Evolutionary conservation across 1,140 invertebrate genomes (phyloP), one percentile per base, ranked within the genome.

Genomic region (Sminthurinus signatus): DNA sequence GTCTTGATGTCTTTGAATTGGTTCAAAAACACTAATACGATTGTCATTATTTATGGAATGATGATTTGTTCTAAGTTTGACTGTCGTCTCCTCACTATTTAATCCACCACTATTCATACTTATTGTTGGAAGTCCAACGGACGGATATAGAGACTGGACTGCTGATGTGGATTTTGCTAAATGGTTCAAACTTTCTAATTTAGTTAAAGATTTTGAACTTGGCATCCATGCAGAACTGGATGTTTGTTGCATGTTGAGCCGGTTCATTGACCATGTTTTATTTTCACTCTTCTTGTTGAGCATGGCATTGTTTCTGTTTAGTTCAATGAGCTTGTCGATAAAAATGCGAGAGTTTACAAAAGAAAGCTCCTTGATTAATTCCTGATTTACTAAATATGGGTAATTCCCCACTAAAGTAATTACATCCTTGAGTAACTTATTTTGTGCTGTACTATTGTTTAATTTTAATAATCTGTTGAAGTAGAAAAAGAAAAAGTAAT

Each of bases 1-100:
- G 76, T 94, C 92, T 28, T 88, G 75, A n/a, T n/a, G 32, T 87
- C 90, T 90, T 54, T 85, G 88, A 75, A 88, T 91, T 12, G 88
- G 88, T 75, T 91, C 88, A 77, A 91, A 91, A 28, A 89, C 88
- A 73, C 87, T 89, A 74, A 90, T 89, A 60, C 88, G 79, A 77
- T 90, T 83, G 32, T 74, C 68, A 23, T 67, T 62, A 54, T 59
- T 43, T 28, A 67, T 25, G 42, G n/a, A 27, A 48, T 36, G 59
- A 44, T 54, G n/a, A 29, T 52, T 48, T 10, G 50, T 5, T 5
- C 19, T 31, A 10, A 31, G 4, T 48, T 19, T 5, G 27, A 52
- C 50, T 29, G 12, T 29, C 27, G 19, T 5, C 23, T 48, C 44
- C 19, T 48, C 44, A 48, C 8, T 48, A 48, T 19, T n/a, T n/a